Evolutionary conservation across 1,140 invertebrate genomes (phyloP), one percentile per base, ranked within the genome.

Genomic region (Aphaenogaster ashmeadi): DNA sequence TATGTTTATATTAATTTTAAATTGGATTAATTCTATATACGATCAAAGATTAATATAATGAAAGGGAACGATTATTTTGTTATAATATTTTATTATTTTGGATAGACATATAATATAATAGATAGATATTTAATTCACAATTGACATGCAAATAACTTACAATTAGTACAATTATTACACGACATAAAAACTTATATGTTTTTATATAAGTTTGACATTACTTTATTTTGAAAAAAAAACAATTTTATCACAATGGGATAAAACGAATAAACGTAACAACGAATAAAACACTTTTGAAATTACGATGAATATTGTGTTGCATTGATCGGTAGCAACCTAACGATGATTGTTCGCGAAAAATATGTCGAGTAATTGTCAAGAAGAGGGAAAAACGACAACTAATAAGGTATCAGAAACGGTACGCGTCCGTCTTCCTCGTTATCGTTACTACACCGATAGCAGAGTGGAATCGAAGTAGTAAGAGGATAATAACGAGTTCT

Each of bases 401-500:
- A 92, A 92, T 90, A 84, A 83, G 27, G 13, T 60, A 75, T 84
- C 54, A 66, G 87, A 89, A 88, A 56, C 78, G 50, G 66, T 87
- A 50, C 52, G 81, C 54, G 78, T 87, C 58, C 80, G 62, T 75
- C 72, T 89, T 87, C 67, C 86, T 91, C 87, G 89, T 93, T 92
- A 93, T 92, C 86, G 74, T 79, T 81, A 86, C 86, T 93, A 89
- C 88, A 27, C 36, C 87, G 92, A 89, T 93, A 93, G 92, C 90
- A 88, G 91, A 92, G 87, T 91, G 85, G 67, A 92, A 93, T 87
- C 85, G 85, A 86, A 64, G 81, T 85, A 87, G 91, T 91, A 92
- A 92, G 88, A 92, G 89, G 89, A 93, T 92, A 92, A 91, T 93
- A 93, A 93, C 90, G 89, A 88, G 91, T 90, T 92, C 90, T 91